These are phyloP conservation scores for Jordanella pulchra DNA, from an alignment of 2,797 vertebrate species.

Conservation along the genomic window DNA sequence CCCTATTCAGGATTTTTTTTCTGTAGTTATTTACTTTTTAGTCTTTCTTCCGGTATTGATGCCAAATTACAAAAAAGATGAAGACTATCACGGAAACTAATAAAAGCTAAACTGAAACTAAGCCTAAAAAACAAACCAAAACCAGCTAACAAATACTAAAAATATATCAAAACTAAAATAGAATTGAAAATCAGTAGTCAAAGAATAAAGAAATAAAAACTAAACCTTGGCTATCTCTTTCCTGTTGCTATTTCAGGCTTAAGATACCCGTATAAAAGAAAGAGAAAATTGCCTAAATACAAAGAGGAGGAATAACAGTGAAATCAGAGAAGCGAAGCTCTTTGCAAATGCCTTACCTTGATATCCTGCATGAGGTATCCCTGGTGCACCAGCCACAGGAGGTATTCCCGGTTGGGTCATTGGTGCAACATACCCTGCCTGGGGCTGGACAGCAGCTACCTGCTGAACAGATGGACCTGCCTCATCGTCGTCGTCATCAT, in stretches of 20 bases:
- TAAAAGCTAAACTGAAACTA: too few relatives aligned
- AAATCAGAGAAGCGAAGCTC: not conserved
- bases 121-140: too few relatives aligned
- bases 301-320: not conserved
- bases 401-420: slow-evolving; percentile 93
- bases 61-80: too few relatives aligned
- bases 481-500: slow-evolving; percentile 93
- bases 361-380: slow-evolving; percentile 89
- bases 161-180: too few relatives aligned
- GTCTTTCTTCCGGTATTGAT: too few relatives aligned
- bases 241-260: not conserved
- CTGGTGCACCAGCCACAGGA: slow-evolving; percentile 86
- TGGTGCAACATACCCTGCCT: slow-evolving; percentile 86
- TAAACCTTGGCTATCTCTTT: too few relatives aligned
- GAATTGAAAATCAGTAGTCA: too few relatives aligned
- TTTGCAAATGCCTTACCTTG: slow-evolving; percentile 63
- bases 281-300: not conserved
- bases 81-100: too few relatives aligned
- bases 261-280: not conserved
- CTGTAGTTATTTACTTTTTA: too few relatives aligned
- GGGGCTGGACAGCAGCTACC: slow-evolving; percentile 84
- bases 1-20: too few relatives aligned
- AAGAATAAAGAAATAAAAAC: too few relatives aligned
- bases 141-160: too few relatives aligned
- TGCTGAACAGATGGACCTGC: slow-evolving; percentile 90